phyloP scores from a whole-genome alignment of 2,113 vertebrate genomes.

The Grammomys dolichurus region DNA sequence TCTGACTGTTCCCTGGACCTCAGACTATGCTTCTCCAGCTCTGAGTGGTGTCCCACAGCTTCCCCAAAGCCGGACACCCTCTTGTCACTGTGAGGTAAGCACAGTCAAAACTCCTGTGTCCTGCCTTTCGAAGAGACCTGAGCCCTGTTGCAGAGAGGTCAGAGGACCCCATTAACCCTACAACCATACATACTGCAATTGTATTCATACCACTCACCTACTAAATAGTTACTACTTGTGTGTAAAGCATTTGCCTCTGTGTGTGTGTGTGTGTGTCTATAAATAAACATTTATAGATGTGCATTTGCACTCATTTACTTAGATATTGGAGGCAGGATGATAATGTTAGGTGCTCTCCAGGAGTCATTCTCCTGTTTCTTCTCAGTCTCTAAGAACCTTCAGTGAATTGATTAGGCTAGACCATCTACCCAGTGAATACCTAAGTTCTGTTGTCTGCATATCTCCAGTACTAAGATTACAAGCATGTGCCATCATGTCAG shows the following conservation, averaged over 20 bases:
- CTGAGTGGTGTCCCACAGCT: too few species aligned
- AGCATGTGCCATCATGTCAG: neutral
- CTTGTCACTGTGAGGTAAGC: too few species aligned
- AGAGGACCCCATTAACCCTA: too few species aligned
- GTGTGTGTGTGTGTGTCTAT: neutral
- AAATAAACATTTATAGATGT: neutral
- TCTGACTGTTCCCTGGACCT: too few species aligned
- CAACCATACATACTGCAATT: neutral
- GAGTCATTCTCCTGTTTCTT: neutral
- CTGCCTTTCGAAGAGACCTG: too few species aligned
- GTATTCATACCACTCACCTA: neutral
- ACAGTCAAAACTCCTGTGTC: too few species aligned
- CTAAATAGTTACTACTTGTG: neutral
- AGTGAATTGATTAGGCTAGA: neutral
- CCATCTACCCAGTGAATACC: neutral
- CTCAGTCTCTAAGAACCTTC: neutral
- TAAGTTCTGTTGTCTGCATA: neutral
- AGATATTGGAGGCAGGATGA: neutral
- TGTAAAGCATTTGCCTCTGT: too few species aligned
- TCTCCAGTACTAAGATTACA: neutral
- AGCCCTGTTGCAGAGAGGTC: too few species aligned
- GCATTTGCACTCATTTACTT: neutral
- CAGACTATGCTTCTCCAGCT: too few species aligned
- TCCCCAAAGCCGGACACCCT: too few species aligned
- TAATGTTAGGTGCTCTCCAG: neutral